Base-by-base conservation (phyloP, 2,888 invertebrate genomes). In the Trissolcus japonicus region DNA sequence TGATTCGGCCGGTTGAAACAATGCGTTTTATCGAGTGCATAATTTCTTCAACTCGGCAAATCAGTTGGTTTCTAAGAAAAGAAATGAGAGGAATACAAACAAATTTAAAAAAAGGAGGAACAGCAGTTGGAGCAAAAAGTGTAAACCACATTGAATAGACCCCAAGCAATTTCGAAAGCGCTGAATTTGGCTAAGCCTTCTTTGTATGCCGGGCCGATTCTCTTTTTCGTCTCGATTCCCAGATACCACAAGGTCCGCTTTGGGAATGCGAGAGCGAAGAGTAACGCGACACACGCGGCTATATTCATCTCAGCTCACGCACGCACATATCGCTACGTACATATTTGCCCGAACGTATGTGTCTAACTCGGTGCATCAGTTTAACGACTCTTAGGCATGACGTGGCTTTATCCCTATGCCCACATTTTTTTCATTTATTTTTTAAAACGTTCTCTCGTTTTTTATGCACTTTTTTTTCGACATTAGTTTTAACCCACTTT, bases 341-440 rank as follows among this genome's bases (percentile, higher is more conserved):
- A 75, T 60, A 75, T 74, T 74, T 46, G 68, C 54, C 51, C 56
- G 46, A 35, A 48, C 62, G 67, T 57, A 59, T 53, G 63, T 55
- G 68, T 50, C 65, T 60, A 65, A 76, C 63, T 69, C 69, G 29
- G 75, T 76, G 69, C 69, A 76, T 69, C 75, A 50, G 68, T 76
- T 76, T 76, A 76, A 76, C 68, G 75, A 76, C 75, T 76, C 71
- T 19, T 50, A 35, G 6, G 54, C 54, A 56, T 74, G 74, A 62
- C 74, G 68, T 63, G 54, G 62, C 56, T 57, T 25, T 61, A 60
- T 63, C 54, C 29, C 35, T 35, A 41, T 66, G 65, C 54, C n/a
- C 25, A 6, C 17, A 40, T 29, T 51, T 51, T 61, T 61, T 16
- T 17, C 53, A 13, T 63, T 41, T 29, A 16, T 61, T 29, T 48